Evolutionary conservation across 92 coral and sea anemone species (phyloP), one percentile per base, ranked within the genome.

Genomic region (Heliopora coerulea): DNA sequence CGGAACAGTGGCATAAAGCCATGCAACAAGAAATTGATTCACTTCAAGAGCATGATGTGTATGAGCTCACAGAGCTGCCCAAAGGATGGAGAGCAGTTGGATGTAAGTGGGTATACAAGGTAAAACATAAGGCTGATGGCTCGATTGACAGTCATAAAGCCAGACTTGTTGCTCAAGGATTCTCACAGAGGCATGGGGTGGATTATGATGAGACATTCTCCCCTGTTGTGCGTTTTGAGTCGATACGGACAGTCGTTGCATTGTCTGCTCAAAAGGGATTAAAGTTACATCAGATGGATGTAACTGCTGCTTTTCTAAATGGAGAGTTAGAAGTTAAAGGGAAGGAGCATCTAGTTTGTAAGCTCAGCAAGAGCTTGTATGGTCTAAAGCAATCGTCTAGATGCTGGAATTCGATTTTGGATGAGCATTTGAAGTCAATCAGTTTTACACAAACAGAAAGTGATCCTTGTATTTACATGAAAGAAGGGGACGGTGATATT

Each of bases 381-480:
- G 85, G 91, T 34, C 73, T 88, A 33, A 88, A 88, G 40, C 83
- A 76, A 52, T 72, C 80, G 21, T 63, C 86, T 17, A 30, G 85
- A 20, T 84, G 88, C 41, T 84, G 85, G 88, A 84, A 84, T 46
- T 34, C 77, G 25, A 78, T 79, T 27, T 69, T 83, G 24, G 80
- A 83, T 30, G 54, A 52, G 24, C 29, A 34, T 35, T 49, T 83
- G 56, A 79, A 69, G 74, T 46, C 21, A 15, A 78, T 83, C 62
- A 79, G 84, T 0, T 75, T 76, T 65, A 54, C 40, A n/a, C 85
- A 76, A 81, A 70, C 86, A 13, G 19, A 32, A 4, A 49, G 83
- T 5, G 83, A 78, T 48, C 84, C 80, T 31, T 79, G 87, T 72
- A 83, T 83, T 34, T 83, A 78, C 56, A 63, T 73, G 46, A 69